These are phyloP conservation scores for Smutsia gigantea DNA, from an alignment of 2,797 vertebrate genomes.

Conservation along the genomic window DNA sequence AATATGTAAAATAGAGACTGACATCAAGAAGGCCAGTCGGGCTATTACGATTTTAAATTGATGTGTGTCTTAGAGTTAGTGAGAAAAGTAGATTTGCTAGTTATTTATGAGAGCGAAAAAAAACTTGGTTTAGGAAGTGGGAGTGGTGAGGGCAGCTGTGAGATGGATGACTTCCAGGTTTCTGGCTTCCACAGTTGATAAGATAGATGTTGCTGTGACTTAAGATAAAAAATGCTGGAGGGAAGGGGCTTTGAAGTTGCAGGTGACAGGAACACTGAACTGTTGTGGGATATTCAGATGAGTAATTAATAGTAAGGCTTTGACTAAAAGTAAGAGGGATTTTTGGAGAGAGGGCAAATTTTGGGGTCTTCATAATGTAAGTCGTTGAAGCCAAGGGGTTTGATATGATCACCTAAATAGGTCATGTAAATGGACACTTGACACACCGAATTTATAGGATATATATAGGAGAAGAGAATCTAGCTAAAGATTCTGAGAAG, in stretches of 20 bases:
- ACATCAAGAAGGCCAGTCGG: neutral
- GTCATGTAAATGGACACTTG: neutral
- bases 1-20: neutral
- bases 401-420: neutral
- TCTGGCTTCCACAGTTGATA: neutral
- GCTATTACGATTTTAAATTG: neutral
- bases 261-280: neutral
- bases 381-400: neutral
- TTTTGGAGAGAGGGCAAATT: conserved; percentile 7
- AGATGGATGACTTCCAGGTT: neutral
- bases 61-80: neutral
- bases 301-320: neutral
- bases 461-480: neutral
- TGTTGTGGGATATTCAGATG: neutral
- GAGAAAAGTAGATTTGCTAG: neutral
- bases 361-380: neutral
- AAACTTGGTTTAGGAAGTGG: neutral
- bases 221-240: neutral
- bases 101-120: neutral
- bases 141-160: neutral
- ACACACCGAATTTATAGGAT: neutral
- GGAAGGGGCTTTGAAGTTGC: neutral
- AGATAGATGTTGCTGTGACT: neutral
- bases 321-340: neutral
- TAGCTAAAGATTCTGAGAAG: neutral